Evolutionary conservation across 2,888 invertebrate species (phyloP), one percentile per base, ranked within the genome.

Genomic region (Furcula furcula): DNA sequence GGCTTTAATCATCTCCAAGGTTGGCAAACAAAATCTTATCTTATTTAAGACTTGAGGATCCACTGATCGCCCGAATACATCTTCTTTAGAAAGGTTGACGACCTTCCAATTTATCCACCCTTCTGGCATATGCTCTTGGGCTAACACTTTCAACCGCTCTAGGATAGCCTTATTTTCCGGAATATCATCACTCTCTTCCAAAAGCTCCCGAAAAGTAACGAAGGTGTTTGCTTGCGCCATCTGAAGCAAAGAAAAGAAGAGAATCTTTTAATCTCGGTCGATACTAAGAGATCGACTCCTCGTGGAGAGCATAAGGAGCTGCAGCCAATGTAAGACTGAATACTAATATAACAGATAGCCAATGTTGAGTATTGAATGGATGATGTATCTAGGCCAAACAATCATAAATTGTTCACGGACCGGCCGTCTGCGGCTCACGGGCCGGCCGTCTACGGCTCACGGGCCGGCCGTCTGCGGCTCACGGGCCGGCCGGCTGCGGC

Each of bases 91-190:
- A 3, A 14, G 19, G 0, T 19, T 22, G 2, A 31, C 28, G 3
- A 46, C 39, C n/a, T 14, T 35, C 39, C 41, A 46, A 7, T 19
- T 9, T 1, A 30, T 29, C 43, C 43, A 44, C 1, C 43, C 45
- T 3, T 10, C 7, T n/a, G 34, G 39, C 20, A 39, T 9, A 2
- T 16, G 19, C 19, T 35, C 39, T 1, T 35, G 28, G 2, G 34
- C 39, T 15, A 35, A 3, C 29, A 35, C 11, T 19, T 31, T 39
- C 1, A 34, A 7, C 0, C 34, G 21, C 7, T 39, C 23, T 19
- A 31, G 3, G 19, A 34, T 34, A 0, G 9, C 28, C 2, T 35
- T 31, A 7, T 35, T 31, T 3, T 15, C 9, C 0, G 26, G 26
- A 2, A 6, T 28, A 1, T 31, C 39, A 0, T n/a, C 34, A 3